Evolutionary conservation across 2,888 invertebrate genomes (phyloP).

Genomic region (Conops quadrifasciatus): DNA sequence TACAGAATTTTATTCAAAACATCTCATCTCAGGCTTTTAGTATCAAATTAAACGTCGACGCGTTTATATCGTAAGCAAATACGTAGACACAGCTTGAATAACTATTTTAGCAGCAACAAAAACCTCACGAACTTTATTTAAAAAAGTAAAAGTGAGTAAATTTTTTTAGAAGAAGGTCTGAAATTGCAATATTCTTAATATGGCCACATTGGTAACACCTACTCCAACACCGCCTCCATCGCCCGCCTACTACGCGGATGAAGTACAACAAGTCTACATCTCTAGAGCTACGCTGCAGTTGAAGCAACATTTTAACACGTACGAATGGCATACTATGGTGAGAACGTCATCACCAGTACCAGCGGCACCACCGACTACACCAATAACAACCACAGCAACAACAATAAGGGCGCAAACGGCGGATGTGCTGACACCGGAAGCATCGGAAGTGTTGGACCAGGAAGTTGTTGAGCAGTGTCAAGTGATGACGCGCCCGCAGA

Average conservation of each 20-base stretch:
- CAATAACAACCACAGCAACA: constrained; percentile 22
- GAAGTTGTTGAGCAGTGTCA: constrained; percentile 27
- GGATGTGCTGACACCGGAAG: too few relatives aligned
- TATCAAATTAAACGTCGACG: constrained; percentile 42
- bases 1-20: constrained; percentile 37
- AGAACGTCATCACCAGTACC: constrained; percentile 40
- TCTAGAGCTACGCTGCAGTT: constrained; percentile 41
- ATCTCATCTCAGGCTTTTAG: constrained; percentile 39
- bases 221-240: constrained; percentile 34
- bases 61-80: constrained; percentile 33
- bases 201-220: constrained; percentile 35
- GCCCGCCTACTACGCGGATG: constrained; percentile 33
- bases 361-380: constrained; percentile 21
- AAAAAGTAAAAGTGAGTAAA: constrained; percentile 1
- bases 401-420: not conserved
- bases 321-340: constrained; percentile 46
- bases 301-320: constrained; percentile 40
- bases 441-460: not conserved
- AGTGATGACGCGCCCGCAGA: constrained; percentile 13
- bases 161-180: not conserved
- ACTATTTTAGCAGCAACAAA: not conserved
- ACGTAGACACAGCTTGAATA: not conserved
- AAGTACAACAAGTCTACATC: constrained; percentile 42
- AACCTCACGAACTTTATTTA: not conserved
- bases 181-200: constrained; percentile 8